These are phyloP conservation scores for Steatocranus sp. DNA, from an alignment of 2,797 vertebrate genomes.

Conservation along the genomic window DNA sequence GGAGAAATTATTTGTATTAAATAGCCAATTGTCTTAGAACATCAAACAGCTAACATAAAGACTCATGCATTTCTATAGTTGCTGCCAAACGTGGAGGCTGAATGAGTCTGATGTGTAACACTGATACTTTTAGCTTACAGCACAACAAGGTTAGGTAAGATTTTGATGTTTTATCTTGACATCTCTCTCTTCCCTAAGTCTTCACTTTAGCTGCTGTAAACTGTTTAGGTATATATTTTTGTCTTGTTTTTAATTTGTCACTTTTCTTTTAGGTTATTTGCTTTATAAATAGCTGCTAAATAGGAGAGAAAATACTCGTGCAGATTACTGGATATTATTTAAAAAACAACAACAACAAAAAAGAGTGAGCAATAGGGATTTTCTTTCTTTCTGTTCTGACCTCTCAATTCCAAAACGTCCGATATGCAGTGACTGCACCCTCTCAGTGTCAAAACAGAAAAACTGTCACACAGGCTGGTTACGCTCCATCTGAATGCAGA, in stretches of 20 bases:
- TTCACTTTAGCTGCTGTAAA: neutral
- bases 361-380: constrained; percentile 32
- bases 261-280: neutral
- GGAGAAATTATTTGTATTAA: constrained; percentile 11
- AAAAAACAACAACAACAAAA: neutral
- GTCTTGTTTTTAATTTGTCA: neutral
- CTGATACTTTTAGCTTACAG: constrained; percentile 6
- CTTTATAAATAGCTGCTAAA: neutral
- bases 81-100: neutral
- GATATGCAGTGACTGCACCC: constrained; percentile 61
- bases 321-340: constrained; percentile 1
- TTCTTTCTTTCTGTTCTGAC: constrained; percentile 54
- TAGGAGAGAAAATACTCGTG: neutral
- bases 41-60: neutral
- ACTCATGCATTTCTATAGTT: neutral
- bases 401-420: constrained; percentile 67
- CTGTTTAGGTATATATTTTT: neutral
- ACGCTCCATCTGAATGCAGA: constrained; percentile 72
- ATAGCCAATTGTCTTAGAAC: constrained; percentile 12
- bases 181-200: neutral
- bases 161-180: neutral
- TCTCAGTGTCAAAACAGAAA: constrained; percentile 71
- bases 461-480: constrained; percentile 71
- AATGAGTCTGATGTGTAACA: neutral
- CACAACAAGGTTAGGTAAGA: neutral